These are phyloP conservation scores for Conomelus anceps DNA, from an alignment of 2,888 invertebrate genomes.

Conservation along the genomic window DNA sequence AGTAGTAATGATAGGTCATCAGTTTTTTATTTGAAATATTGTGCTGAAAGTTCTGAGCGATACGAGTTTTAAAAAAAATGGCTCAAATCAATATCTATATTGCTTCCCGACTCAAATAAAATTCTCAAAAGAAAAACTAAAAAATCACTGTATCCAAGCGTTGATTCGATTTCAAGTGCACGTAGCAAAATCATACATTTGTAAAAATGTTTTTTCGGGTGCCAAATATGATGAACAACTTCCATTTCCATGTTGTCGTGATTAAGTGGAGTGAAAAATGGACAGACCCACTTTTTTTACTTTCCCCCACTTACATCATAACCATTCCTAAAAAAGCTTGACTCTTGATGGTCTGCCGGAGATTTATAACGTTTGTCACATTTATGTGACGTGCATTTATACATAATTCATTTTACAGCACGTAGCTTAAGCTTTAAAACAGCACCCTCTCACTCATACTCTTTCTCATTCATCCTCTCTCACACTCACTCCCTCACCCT, in stretches of 20 bases:
- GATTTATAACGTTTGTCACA: neutral
- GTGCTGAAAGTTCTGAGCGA: too few species aligned
- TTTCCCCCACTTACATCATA: neutral
- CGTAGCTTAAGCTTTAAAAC: neutral
- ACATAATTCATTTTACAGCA: neutral
- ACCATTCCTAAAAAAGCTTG: neutral
- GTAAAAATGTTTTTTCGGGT: neutral
- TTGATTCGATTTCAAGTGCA: neutral
- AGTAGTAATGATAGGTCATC: too few species aligned
- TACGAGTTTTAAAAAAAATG: too few species aligned
- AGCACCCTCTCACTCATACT: neutral
- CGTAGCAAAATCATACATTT: neutral
- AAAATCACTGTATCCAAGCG: neutral
- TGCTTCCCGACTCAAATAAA: neutral
- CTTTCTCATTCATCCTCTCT: too few species aligned
- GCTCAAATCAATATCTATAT: neutral
- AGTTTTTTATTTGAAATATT: too few species aligned
- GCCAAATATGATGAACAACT: neutral
- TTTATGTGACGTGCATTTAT: neutral
- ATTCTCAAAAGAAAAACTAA: neutral
- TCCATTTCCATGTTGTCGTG: neutral
- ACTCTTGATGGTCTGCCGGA: neutral
- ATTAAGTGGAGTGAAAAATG: neutral
- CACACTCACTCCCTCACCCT: too few species aligned
- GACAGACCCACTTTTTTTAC: neutral